These are phyloP conservation scores for Thunnus maccoyii DNA, from an alignment of 2,113 vertebrate genomes.

Conservation along the genomic window DNA sequence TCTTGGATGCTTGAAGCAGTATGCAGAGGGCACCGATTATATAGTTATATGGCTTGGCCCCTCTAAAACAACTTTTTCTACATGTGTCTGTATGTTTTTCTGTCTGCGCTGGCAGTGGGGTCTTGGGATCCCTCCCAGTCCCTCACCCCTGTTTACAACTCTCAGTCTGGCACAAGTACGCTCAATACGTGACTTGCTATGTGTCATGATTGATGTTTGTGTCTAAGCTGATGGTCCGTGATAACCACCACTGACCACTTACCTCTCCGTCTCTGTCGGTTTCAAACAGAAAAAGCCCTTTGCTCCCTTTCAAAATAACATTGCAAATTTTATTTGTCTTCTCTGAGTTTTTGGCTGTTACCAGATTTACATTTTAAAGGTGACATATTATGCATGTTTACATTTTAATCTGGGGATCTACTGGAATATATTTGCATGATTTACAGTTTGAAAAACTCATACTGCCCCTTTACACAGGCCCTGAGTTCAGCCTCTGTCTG, in stretches of 20 bases:
- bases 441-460: too few relatives aligned
- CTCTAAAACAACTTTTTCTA: conserved; percentile 65
- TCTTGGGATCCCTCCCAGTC: conserved; percentile 50
- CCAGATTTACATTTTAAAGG: conserved; percentile 5
- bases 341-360: background rate
- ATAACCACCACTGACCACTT: conserved; percentile 59
- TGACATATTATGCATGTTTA: too few relatives aligned
- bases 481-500: too few relatives aligned
- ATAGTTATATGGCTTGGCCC: conserved; percentile 67
- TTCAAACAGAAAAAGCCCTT: background rate
- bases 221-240: conserved; percentile 58
- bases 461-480: too few relatives aligned
- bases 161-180: conserved; percentile 54
- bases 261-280: conserved; percentile 28
- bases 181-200: conserved; percentile 57
- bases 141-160: conserved; percentile 53
- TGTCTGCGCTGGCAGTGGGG: conserved; percentile 56
- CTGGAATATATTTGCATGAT: too few relatives aligned
- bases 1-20: conserved; percentile 65
- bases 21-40: conserved; percentile 68
- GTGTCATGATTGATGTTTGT: conserved; percentile 71
- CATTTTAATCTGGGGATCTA: too few relatives aligned
- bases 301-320: conserved; percentile 12
- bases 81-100: conserved; percentile 74
- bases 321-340: background rate